These are phyloP conservation scores for Temnothorax ravouxi DNA, from an alignment of 2,888 invertebrate genomes.

Conservation along the genomic window DNA sequence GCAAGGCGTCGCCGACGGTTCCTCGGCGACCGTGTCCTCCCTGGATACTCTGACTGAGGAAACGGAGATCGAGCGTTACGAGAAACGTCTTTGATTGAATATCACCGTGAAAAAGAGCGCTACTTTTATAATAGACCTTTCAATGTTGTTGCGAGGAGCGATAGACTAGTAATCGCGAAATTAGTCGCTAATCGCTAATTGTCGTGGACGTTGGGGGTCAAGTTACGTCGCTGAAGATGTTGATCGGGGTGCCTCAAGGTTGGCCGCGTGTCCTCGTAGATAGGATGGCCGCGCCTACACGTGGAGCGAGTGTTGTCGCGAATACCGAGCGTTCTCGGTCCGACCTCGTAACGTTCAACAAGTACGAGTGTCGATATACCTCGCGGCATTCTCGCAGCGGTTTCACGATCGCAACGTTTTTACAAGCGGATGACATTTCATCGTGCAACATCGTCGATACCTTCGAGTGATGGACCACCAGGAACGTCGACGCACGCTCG, in stretches of 20 bases:
- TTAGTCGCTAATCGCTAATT: background rate
- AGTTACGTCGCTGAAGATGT: slow-evolving; percentile 39
- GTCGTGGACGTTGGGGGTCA: background rate
- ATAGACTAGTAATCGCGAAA: background rate
- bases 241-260: slow-evolving; percentile 38
- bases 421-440: background rate
- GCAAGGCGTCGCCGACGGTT: background rate
- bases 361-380: slow-evolving; percentile 35
- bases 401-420: background rate
- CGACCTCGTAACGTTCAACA: slow-evolving; percentile 45
- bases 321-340: slow-evolving; percentile 16
- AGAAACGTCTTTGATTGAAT: background rate
- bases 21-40: background rate
- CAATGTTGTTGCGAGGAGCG: too few relatives aligned
- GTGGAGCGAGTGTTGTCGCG: slow-evolving; percentile 63
- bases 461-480: background rate
- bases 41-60: background rate
- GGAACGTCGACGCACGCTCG: background rate
- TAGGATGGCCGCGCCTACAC: slow-evolving; percentile 77
- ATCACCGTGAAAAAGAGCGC: background rate
- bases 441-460: background rate
- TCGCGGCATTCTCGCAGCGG: background rate
- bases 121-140: slow-evolving; percentile 2
- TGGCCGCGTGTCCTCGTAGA: slow-evolving; percentile 63
- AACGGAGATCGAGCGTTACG: background rate